Base-by-base conservation (phyloP, 2,888 invertebrate species). In the Ceraclea dissimilis region DNA sequence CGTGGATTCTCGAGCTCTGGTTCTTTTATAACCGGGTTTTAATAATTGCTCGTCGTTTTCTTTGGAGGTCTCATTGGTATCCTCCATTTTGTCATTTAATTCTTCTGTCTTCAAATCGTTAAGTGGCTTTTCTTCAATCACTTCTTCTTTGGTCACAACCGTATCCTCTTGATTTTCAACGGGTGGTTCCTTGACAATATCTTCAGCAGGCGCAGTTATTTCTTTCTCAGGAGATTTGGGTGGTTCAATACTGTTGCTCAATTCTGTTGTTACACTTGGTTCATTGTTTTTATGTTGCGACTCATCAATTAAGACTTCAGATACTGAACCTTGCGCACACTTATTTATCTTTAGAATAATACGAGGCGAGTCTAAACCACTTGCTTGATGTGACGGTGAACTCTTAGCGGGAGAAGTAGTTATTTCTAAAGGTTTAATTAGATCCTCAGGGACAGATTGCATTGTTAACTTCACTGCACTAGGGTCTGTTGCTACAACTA, bases 301-400 rank as follows among this genome's bases (percentile, higher is more conserved):
- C 5, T 39, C 39, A 50, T 60, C 57, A 11, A 76, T 76, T 54
- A 78, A 71, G 60, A 76, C 74, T 71, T 78, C 74, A 44, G 77
- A 71, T 62, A 75, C 75, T 63, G 77, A 62, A 60, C 77, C 78
- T 67, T 76, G 75, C 64, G 78, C 79, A 65, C 80, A 79, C 72
- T 83, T 83, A 67, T 83, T 82, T 63, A 83, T 83, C 71, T 84
- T 83, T 64, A 83, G 71, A 63, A 83, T 82, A 63, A 84, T 83
- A 65, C 83, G 67, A 55, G 79, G 79, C 22, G 79, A 79, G 65
- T 77, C 77, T 69, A 76, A 76, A 47, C 74, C 76, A 52, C 75
- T 72, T 59, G 71, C 72, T 64, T 71, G 71, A 67, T 44, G 39
- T 4, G 39, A 39, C 13, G 69, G 64, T 39, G 68, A 58, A 64